Evolutionary conservation across 2,888 invertebrate species (phyloP), one percentile per base, ranked within the genome.

Genomic region (Papilio demoleus): DNA sequence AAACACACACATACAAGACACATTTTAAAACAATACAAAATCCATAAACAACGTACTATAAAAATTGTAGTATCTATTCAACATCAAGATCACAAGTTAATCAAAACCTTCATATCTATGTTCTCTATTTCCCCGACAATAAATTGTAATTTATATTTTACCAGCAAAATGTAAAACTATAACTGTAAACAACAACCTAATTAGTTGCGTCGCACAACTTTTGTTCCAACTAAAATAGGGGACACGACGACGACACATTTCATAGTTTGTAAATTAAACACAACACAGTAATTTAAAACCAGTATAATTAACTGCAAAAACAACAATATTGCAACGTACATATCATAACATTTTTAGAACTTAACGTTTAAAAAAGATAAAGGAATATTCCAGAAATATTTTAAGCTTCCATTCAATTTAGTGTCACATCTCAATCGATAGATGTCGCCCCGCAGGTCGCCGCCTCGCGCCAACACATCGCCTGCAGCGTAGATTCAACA

Each of bases 401-500:
- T 47, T 27, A 11, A 24, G 1, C 19, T 42, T 22, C 14, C 50
- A 14, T n/a, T 4, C 1, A n/a, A 27, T 50, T 53, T 12, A 50
- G 24, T 6, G 24, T 11, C 8, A 27, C 14, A 22, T 45, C 47
- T 45, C 31, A 58, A 34, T 45, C 34, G 45, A 65, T 42, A 56
- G 36, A 47, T 17, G 45, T 34, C 61, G 1, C 27, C 11, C 17
- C 19, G 2, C 65, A 17, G 31, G 53, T 19, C 17, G 27, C 9
- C 42, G 34, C 56, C 50, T 14, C 12, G 0, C 24, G 24, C 50
- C 27, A 27, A 27, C 45, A 62, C 36, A 67, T 58, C 45, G 63
- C 56, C 67, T 34, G 67, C 45, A 58, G 42, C 53, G 42, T 42
- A 34, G 40, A 5, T 9, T 56, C 58, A 34, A 24, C 45, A 17